These are phyloP conservation scores for Tauraco erythrolophus DNA, from an alignment of 2,113 vertebrate species.

Conservation along the genomic window DNA sequence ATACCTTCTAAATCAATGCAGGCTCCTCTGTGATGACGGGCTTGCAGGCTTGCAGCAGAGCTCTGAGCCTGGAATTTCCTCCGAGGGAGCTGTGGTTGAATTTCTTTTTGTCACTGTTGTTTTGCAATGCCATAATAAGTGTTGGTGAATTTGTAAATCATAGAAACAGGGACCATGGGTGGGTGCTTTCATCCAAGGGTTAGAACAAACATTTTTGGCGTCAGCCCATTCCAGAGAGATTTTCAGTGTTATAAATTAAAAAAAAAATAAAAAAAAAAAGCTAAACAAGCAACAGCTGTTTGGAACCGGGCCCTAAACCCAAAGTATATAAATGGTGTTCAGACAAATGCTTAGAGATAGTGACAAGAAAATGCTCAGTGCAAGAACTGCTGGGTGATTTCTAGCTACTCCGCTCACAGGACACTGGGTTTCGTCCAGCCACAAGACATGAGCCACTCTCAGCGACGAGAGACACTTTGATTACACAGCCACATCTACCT, in stretches of 20 bases:
- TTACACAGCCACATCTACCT: neutral
- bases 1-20: neutral
- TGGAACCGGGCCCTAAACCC: neutral
- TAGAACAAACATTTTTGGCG: neutral
- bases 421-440: neutral
- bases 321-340: slow-evolving; percentile 10
- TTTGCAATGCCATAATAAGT: slow-evolving; percentile 20
- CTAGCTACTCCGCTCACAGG: neutral
- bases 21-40: neutral
- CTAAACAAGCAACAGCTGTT: slow-evolving; percentile 50
- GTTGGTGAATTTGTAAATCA: neutral
- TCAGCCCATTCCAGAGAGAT: slow-evolving; percentile 1
- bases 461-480: accelerated
- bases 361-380: neutral
- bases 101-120: neutral
- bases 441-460: neutral
- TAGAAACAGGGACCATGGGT: neutral
- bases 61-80: neutral
- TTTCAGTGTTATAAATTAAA: slow-evolving; percentile 10
- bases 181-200: neutral
- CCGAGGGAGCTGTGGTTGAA: neutral
- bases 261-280: neutral
- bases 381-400: neutral
- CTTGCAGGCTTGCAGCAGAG: neutral
- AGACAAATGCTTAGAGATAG: neutral